Evolutionary conservation across 2,797 vertebrate species (phyloP).

Genomic region (Geotrypetes seraphini): DNA sequence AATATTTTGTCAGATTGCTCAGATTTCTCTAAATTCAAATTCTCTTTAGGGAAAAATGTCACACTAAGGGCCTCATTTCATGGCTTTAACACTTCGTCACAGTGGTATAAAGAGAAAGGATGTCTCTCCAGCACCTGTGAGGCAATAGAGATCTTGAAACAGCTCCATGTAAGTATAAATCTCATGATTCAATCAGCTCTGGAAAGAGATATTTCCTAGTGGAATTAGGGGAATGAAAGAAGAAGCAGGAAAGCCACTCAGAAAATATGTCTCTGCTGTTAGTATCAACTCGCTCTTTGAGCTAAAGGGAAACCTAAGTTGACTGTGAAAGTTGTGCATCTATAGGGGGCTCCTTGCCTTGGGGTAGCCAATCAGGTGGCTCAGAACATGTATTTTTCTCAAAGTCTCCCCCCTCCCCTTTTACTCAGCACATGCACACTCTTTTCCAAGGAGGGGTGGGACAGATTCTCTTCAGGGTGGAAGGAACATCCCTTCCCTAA

Average conservation of each 20-base stretch:
- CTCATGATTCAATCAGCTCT: too few relatives aligned
- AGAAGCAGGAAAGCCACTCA: neutral
- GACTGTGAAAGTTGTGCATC: too few relatives aligned
- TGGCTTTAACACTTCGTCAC: slow-evolving; percentile 52
- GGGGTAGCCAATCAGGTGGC: too few relatives aligned
- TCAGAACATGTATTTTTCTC: too few relatives aligned
- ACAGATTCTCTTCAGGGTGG: too few relatives aligned
- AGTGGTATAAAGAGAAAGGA: too few relatives aligned
- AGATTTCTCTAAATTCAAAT: too few relatives aligned
- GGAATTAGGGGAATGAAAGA: neutral
- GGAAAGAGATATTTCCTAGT: neutral
- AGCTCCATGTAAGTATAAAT: slow-evolving; percentile 64
- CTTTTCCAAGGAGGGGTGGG: too few relatives aligned
- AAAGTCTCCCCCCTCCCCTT: too few relatives aligned
- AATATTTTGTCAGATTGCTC: slow-evolving; percentile 3
- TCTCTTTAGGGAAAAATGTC: slow-evolving; percentile 56
- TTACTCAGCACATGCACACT: too few relatives aligned
- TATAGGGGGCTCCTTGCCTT: too few relatives aligned
- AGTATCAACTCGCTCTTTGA: neutral
- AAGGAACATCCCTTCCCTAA: too few relatives aligned
- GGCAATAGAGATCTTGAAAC: slow-evolving; percentile 77
- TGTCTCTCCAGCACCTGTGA: slow-evolving; percentile 86
- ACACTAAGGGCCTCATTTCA: slow-evolving; percentile 54
- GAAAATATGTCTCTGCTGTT: neutral
- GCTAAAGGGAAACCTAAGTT: neutral